Conservation (phyloP, 2,113 vertebrate genomes). For the Corvus cornix region DNA sequence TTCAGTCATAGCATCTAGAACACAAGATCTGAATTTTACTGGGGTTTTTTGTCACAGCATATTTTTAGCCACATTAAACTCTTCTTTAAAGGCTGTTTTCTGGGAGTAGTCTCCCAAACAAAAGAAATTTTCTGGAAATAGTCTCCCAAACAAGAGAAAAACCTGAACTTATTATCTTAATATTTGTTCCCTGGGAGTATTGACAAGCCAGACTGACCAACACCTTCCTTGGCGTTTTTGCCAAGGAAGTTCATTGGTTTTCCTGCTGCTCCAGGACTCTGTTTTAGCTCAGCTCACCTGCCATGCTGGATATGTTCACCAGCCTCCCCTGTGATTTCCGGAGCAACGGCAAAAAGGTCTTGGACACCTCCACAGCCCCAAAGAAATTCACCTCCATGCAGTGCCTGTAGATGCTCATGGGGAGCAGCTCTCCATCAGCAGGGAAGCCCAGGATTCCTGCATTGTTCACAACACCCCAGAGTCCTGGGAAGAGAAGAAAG, state of each 20-base stretch:
- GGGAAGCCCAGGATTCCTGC: constrained; percentile 78
- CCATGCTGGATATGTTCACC: constrained; percentile 83
- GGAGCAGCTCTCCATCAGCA: constrained; percentile 77
- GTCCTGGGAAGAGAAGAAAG: constrained; percentile 70
- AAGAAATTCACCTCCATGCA: constrained; percentile 89
- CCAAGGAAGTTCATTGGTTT: background rate
- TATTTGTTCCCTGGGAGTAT: background rate
- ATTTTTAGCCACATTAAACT: background rate
- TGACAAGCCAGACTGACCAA: background rate
- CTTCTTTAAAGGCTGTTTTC: background rate
- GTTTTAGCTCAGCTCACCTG: constrained; percentile 70
- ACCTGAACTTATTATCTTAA: background rate
- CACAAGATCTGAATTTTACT: background rate
- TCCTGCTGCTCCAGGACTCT: background rate
- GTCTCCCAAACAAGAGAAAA: background rate
- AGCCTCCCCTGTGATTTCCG: constrained; percentile 81
- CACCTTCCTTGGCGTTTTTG: background rate
- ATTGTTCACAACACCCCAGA: constrained; percentile 89
- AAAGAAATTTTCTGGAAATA: background rate
- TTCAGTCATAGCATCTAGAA: background rate
- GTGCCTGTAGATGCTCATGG: constrained; percentile 69
- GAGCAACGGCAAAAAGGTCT: constrained; percentile 83
- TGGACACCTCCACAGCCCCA: constrained; percentile 77
- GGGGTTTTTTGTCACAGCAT: background rate
- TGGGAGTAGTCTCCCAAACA: background rate